Base-by-base conservation (phyloP, 2,888 invertebrate genomes). In the Drosophila pseudotalamancana region DNA sequence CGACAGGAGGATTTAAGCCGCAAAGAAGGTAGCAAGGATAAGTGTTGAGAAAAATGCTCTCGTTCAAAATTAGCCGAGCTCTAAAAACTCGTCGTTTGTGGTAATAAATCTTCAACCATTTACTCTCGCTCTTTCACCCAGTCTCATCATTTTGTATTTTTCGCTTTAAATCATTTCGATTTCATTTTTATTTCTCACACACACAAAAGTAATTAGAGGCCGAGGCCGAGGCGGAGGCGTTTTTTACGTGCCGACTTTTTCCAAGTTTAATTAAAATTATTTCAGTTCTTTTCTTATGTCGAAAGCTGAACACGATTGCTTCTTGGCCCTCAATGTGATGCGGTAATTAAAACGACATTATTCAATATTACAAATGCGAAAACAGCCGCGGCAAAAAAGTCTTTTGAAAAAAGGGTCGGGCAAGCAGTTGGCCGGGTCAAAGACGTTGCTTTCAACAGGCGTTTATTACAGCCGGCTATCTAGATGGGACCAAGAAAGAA, bases 261-360 rank as follows among this genome's bases (percentile, higher is more conserved):
- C 48, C 29, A 25, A 42, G 39, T 70, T 84, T 68, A 67, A 81
- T 84, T 80, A 81, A 81, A 78, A 81, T 70, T 53, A 62, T 54
- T 68, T 59, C 56, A 65, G 69, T 68, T 63, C 60, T 49, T 46
- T 46, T 62, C 31, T 62, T 60, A 27, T 63, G 51, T 43, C 48
- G 37, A 25, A 57, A 50, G 59, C 43, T 42, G 59, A 53, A 61
- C 65, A 46, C 48, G 70, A 62, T 59, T 64, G 29, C 29, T 37
- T 49, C 45, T 23, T 50, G 48, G 37, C 46, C 65, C 57, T 79
- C 69, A 67, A 70, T 74, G 72, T 77, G 73, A 71, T 72, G 77
- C 60, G 78, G 87, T 86, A 86, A 88, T 86, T 85, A 86, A 86
- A 86, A 88, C 72, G 87, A 86, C 84, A 86, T 86, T 86, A 88